phyloP scores from a whole-genome alignment of 2,888 invertebrate species.

The Drosophila differens region DNA sequence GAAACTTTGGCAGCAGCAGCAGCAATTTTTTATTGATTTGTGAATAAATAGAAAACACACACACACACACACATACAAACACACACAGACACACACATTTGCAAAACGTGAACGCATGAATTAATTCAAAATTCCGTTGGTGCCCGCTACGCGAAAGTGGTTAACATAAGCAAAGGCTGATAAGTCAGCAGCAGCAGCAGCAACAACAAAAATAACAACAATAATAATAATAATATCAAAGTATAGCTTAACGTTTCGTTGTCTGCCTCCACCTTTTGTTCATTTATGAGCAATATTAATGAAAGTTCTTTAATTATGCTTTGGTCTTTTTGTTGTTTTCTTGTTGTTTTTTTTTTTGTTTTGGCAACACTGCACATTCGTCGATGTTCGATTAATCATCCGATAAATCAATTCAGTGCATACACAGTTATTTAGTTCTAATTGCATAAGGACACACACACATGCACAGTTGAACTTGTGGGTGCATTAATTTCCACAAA shows the following conservation, averaged over 20 bases:
- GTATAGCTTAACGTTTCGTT: slow-evolving; percentile 12
- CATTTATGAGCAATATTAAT: slow-evolving; percentile 24
- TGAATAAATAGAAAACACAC: slow-evolving; percentile 22
- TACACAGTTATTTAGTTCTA: neutral
- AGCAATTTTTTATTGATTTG: slow-evolving; percentile 65
- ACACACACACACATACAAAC: neutral
- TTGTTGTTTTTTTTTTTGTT: neutral
- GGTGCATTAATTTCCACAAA: neutral
- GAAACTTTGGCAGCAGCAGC: slow-evolving; percentile 58
- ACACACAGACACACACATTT: neutral
- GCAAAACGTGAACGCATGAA: slow-evolving; percentile 65
- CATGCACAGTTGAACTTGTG: neutral
- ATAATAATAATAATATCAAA: slow-evolving; percentile 11
- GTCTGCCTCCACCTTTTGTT: slow-evolving; percentile 9
- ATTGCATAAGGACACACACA: neutral
- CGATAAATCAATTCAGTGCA: neutral
- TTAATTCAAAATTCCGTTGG: slow-evolving; percentile 77
- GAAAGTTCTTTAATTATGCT: slow-evolving; percentile 56
- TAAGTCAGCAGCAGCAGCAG: slow-evolving; percentile 22
- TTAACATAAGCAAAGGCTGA: slow-evolving; percentile 45
- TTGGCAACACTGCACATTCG: slow-evolving; percentile 4
- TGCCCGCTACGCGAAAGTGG: slow-evolving; percentile 73
- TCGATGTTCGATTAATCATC: slow-evolving; percentile 9
- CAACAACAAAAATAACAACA: neutral
- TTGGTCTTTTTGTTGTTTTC: neutral